Evolutionary conservation across 1,140 invertebrate species (phyloP).

Genomic region (Cyrtorhinus lividipennis): DNA sequence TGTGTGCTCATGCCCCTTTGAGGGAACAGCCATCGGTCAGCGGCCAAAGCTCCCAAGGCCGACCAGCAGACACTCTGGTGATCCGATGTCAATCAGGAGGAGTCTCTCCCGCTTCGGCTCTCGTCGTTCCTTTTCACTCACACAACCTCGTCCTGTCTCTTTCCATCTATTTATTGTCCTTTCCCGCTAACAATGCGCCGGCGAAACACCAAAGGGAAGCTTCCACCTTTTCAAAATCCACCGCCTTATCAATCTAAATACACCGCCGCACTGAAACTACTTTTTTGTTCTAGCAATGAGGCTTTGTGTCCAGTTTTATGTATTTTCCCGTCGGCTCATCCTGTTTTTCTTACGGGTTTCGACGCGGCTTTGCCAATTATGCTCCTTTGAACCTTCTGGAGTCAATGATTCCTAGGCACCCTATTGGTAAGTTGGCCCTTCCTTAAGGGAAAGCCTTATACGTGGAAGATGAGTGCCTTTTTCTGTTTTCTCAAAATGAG

Average conservation of each 20-base stretch:
- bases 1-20: no score
- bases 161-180: slow-evolving; percentile 6
- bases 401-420: no score
- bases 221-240: background rate
- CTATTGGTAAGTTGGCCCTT: no score
- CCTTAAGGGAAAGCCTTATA: no score
- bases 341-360: background rate
- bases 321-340: background rate
- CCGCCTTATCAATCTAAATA: slow-evolving; percentile 9
- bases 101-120: no score
- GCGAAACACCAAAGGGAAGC: background rate
- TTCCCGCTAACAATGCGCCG: slow-evolving; percentile 7
- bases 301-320: background rate
- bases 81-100: slow-evolving; percentile 9
- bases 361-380: background rate
- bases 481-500: no score
- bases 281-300: slow-evolving; percentile 3
- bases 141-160: background rate
- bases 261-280: background rate
- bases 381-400: background rate
- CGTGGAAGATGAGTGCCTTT: no score
- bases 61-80: background rate
- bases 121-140: background rate
- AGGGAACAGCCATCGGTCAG: background rate
- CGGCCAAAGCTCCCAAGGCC: no score